Evolutionary conservation across 1,140 invertebrate genomes (phyloP), one percentile per base, ranked within the genome.

Genomic region (Trichomalopsis sarcophagae): DNA sequence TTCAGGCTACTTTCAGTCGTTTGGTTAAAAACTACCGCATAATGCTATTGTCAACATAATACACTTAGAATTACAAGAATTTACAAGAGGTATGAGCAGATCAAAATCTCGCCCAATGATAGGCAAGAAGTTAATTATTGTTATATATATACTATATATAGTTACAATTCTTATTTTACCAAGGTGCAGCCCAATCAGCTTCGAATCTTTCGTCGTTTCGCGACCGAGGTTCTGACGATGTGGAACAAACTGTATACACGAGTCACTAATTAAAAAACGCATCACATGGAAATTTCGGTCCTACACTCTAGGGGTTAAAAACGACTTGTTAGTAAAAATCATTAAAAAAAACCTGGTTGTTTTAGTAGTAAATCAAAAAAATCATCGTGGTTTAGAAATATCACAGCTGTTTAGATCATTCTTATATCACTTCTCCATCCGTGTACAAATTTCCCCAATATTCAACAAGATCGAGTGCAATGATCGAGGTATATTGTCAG

Each of bases 1-100:
- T 71, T 86, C 80, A 71, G 86, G 87, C 81, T 87, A 89, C 82
- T 82, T 85, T 86, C 75, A 89, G 79, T 86, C 84, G 82, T 88
- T 89, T 82, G 66, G 79, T 86, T 86, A 84, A 82, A 84, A 82
- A 86, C 82, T 84, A 73, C 79, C 50, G 21, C 78, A 78, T 78
- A 82, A 81, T 1, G 21, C 82, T 85, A 85, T 76, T 81, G 84
- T 81, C 80, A 85, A 85, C 78, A 77, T 76, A 85, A 76, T 85
- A 81, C 79, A 81, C 79, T 85, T 85, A 85, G 75, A 81, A 85
- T 85, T 85, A 85, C 84, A 76, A 85, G 71, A 85, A 84, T 85
- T 85, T 81, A 85, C 79, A 85, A 85, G 79, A 81, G 79, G 79
- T 85, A 81, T 69, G 78, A 81, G 79, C 73, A 77, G 84, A 85